Conservation (phyloP, 1,140 invertebrate genomes). For the Conus betulinus region DNA sequence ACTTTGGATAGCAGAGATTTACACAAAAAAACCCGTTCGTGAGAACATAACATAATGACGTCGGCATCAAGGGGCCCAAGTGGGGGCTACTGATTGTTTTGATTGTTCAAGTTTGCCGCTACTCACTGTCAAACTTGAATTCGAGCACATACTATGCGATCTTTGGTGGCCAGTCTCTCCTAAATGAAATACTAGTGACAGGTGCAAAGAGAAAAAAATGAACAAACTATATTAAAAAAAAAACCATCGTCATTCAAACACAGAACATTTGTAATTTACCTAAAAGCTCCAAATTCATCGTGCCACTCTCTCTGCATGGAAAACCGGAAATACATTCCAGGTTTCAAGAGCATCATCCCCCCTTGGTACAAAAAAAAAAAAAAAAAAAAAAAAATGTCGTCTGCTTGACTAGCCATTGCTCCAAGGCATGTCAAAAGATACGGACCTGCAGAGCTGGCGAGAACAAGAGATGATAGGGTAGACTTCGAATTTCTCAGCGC, state of each 20-base stretch:
- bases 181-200: too few relatives aligned
- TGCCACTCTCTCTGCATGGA: slow-evolving; percentile 21
- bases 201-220: too few relatives aligned
- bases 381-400: background rate
- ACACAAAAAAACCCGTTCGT: too few relatives aligned
- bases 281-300: slow-evolving; percentile 84
- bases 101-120: too few relatives aligned
- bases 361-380: background rate
- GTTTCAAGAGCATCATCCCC: background rate
- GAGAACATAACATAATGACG: too few relatives aligned
- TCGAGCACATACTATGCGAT: too few relatives aligned
- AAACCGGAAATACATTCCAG: slow-evolving; percentile 10
- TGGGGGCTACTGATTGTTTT: too few relatives aligned
- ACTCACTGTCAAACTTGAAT: too few relatives aligned
- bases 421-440: background rate
- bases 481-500: background rate
- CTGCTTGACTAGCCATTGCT: background rate
- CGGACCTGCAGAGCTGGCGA: too few relatives aligned
- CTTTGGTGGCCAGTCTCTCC: too few relatives aligned
- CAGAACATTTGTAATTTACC: slow-evolving; percentile 76
- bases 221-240: background rate
- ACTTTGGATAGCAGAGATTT: too few relatives aligned
- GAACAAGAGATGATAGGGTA: background rate
- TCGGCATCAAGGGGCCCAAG: too few relatives aligned
- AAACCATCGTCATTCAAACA: background rate